Percentiles rank a stretch among this genome's conserved stretches.
phyloP scores from a whole-genome alignment of 2,113 vertebrate species.

The Anolis sagrei region DNA sequence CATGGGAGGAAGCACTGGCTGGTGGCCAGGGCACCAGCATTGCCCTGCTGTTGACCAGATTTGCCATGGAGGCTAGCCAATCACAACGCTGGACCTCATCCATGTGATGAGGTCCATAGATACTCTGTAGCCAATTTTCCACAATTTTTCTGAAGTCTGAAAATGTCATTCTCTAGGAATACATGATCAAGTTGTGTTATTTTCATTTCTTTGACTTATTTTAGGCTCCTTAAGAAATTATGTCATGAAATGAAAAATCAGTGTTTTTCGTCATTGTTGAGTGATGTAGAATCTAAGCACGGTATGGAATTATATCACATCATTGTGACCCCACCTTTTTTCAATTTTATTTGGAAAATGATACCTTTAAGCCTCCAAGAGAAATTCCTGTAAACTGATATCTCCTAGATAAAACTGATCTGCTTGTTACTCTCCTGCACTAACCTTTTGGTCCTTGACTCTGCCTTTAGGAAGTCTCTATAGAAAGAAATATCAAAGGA shows the following conservation, averaged over 20 bases:
- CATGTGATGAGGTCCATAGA: too few relatives aligned
- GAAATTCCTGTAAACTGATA: constrained; percentile 41
- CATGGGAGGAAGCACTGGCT: too few relatives aligned
- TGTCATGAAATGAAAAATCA: constrained; percentile 41
- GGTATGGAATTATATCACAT: neutral
- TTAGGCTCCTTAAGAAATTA: constrained; percentile 2
- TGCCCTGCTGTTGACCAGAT: too few relatives aligned
- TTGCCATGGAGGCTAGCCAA: too few relatives aligned
- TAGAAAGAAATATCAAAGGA: constrained; percentile 33
- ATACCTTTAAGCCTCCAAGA: constrained; percentile 10
- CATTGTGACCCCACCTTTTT: neutral
- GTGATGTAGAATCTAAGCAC: neutral
- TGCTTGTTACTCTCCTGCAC: constrained; percentile 22
- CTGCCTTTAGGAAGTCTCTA: neutral
- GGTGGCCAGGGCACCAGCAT: too few relatives aligned
- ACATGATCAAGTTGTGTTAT: neutral
- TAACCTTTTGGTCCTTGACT: constrained; percentile 27
- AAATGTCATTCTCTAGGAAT: constrained; percentile 8
- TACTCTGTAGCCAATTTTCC: too few relatives aligned
- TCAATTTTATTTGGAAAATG: constrained; percentile 47
- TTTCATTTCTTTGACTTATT: constrained; percentile 6
- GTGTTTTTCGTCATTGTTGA: neutral
- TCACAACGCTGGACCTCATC: too few relatives aligned
- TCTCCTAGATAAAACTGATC: constrained; percentile 16
- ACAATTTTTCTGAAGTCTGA: neutral